Evolutionary conservation across 2,797 vertebrate species (phyloP), one percentile per base, ranked within the genome.

Genomic region (Catamblyrhynchus diadema): DNA sequence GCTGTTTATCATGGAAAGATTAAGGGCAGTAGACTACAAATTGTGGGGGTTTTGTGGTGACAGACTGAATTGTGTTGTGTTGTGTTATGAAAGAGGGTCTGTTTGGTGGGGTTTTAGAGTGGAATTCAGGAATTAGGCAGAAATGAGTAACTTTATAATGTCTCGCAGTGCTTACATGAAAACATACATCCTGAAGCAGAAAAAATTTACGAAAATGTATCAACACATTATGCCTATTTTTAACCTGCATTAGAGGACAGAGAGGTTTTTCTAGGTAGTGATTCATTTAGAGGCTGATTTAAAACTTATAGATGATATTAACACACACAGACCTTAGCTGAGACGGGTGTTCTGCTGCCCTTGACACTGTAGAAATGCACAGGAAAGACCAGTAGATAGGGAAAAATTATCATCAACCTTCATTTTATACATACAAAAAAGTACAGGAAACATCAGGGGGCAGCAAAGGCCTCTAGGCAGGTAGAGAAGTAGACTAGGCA

Each of bases 321-420:
- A 45, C 11, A 50, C 5, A 33, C 42, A 66, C 0, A 47, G 12
- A 53, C 41, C 35, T 59, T 50, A 57, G 44, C 10, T 32, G 9
- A 81, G 24, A 35, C 17, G 51, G 28, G 32, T 72, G 9, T 25
- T 78, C 41, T 78, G 18, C 41, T 69, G 22, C 42, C 22, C 47
- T 50, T 61, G 33, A 24, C 19, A 8, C 23, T 13, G 13, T 16
- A 39, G 39, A 84, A 88, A 66, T 11, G 9, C 35, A 77, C 0
- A 47, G 19, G 27, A 66, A 65, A 67, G 6, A 44, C 3, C 6
- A 51, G 9, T 39, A 33, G 8, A 33, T 9, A 0, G 8, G n/a
- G 7, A 5, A 13, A 44, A 67, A 71, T 10, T 8, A 59, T 32
- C 23, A 53, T 64, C 32, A 44, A 2, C 42, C 30, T 65, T 75